phyloP scores from a whole-genome alignment of 2,888 invertebrate species.

The Stenurella melanura region DNA sequence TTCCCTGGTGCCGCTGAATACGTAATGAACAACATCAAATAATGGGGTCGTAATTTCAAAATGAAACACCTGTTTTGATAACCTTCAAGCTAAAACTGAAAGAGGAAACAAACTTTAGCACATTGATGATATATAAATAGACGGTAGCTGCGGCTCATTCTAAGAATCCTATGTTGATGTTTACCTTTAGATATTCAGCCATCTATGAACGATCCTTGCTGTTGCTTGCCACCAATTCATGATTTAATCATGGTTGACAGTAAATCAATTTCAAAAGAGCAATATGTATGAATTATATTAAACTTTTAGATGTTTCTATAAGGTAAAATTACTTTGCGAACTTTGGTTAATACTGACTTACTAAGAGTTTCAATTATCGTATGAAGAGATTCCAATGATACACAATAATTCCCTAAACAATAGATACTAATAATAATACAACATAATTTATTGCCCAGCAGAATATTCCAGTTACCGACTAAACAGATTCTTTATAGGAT shows the following conservation, averaged over 20 bases:
- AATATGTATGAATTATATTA: background rate
- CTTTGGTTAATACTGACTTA: no score
- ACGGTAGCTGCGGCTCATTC: background rate
- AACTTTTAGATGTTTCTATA: background rate
- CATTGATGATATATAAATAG: background rate
- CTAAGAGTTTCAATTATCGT: no score
- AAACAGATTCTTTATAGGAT: no score
- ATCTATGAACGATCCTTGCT: background rate
- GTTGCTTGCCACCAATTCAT: background rate
- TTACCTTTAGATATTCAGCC: background rate
- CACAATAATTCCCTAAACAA: no score
- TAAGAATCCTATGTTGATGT: background rate
- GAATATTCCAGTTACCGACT: no score
- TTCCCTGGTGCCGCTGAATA: background rate
- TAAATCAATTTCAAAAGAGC: background rate
- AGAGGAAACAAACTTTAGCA: background rate
- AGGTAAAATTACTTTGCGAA: no score
- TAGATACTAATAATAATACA: no score
- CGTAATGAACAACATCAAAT: background rate
- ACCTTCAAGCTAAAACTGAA: background rate
- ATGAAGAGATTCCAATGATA: no score
- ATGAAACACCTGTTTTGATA: background rate
- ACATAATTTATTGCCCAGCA: no score
- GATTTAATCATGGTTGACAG: background rate
- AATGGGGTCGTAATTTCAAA: background rate